These are phyloP conservation scores for Lasiurus borealis DNA, from an alignment of 2,113 vertebrate genomes.

Conservation along the genomic window DNA sequence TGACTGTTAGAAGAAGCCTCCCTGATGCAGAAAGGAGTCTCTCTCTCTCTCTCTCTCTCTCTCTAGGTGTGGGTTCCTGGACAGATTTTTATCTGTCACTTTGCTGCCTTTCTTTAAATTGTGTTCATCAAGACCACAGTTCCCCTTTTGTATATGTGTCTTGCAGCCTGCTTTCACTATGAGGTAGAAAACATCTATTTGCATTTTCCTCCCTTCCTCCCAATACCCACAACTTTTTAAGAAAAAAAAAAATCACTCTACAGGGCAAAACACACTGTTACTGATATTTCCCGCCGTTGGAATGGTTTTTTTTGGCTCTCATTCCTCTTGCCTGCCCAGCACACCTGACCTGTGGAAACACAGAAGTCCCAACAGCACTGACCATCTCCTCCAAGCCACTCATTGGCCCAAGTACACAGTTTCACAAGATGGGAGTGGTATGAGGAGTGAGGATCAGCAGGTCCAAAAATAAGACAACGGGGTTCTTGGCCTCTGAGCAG, in stretches of 20 bases:
- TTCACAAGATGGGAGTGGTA: neutral
- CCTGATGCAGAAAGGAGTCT: neutral
- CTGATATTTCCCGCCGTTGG: neutral
- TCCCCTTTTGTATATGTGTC: neutral
- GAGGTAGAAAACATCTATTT: constrained; percentile 21
- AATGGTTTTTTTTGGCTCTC: neutral
- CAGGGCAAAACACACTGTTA: neutral
- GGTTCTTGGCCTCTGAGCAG: neutral
- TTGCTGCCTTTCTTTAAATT: constrained; percentile 39
- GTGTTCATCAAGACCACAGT: constrained; percentile 24
- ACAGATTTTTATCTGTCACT: constrained; percentile 36
- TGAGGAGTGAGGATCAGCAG: neutral
- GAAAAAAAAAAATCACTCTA: too few relatives aligned
- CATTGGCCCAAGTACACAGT: neutral
- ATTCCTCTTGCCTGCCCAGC: neutral
- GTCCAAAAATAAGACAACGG: neutral
- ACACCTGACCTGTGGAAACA: neutral
- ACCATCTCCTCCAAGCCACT: neutral
- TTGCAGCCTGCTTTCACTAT: constrained; percentile 1
- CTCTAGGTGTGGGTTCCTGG: neutral
- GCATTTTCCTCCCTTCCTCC: neutral
- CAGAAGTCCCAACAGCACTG: neutral
- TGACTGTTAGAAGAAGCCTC: neutral
- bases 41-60: too few relatives aligned
- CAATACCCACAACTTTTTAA: neutral